These are phyloP conservation scores for Forbesichthys agassizii DNA, from an alignment of 2,113 vertebrate genomes.

Conservation along the genomic window DNA sequence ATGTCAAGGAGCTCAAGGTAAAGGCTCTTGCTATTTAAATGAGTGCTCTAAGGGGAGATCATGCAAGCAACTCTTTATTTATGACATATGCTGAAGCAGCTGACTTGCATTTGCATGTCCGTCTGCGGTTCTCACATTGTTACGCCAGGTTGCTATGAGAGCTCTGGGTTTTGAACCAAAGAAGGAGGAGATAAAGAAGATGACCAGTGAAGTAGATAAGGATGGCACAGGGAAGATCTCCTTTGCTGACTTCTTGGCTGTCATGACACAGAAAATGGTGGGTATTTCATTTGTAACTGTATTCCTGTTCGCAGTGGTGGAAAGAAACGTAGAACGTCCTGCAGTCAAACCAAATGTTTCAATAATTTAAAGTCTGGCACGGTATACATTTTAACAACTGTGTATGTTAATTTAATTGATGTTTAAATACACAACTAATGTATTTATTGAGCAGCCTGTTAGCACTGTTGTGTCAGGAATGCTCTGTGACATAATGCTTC, in stretches of 20 bases:
- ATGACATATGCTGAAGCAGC: no score
- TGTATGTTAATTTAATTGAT: no score
- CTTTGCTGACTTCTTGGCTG: slow-evolving; percentile 84
- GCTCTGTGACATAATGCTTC: no score
- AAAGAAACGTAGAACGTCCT: background rate
- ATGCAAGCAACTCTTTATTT: no score
- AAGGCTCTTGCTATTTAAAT: background rate
- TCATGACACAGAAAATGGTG: slow-evolving; percentile 97
- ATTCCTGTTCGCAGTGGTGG: background rate
- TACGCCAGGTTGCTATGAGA: slow-evolving; percentile 87
- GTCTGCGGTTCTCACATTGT: background rate
- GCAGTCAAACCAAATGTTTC: no score
- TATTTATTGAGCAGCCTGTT: background rate
- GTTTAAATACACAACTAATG: background rate
- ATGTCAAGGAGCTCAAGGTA: slow-evolving; percentile 90
- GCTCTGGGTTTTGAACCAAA: slow-evolving; percentile 93
- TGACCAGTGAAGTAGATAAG: slow-evolving; percentile 87
- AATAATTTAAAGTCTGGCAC: no score
- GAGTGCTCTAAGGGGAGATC: no score
- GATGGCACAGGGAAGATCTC: slow-evolving; percentile 89
- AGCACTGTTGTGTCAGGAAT: background rate
- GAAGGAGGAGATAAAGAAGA: slow-evolving; percentile 94
- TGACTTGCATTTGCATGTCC: background rate
- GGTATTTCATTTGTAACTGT: background rate
- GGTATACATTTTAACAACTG: no score